Base-by-base conservation (phyloP, 2,888 invertebrate species). In the Actias luna region DNA sequence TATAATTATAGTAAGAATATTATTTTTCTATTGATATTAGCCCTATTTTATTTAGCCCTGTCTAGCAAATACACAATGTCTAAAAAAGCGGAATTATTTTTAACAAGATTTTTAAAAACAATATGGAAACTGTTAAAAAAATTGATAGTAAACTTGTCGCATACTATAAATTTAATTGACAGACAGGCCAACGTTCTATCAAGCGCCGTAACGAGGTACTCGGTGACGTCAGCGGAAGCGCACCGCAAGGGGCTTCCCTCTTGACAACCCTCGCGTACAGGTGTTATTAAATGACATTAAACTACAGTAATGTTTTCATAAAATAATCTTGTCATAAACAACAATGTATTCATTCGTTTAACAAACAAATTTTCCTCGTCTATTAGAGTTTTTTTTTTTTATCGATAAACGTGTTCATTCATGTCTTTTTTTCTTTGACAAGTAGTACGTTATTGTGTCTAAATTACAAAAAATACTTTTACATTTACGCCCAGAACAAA, bases 161-260 rank as follows among this genome's bases (percentile, higher is more conserved):
- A 22, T 4, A 25, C 25, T 50, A 50, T 12, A 55, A n/a, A 29
- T n/a, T 29, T 8, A 55, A n/a, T 29, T 55, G 29, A 27, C 7
- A 29, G 55, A n/a, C 64, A 71, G 74, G 75, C 71, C 78, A 78
- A 77, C 76, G 77, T 73, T 77, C 77, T 74, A 69, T 64, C 60
- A 68, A 71, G 70, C 61, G 65, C 59, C 31, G 46, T 33, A 59
- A 58, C 60, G 68, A 55, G 63, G 25, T 50, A 65, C 70, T 69
- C 68, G 65, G 73, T 78, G 83, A 79, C 80, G 84, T 82, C 78
- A 78, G 66, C 83, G 88, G 87, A 88, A 86, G 82, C 69, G 77
- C 76, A 74, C 25, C 58, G 64, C 64, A 68, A 71, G 84, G 42
- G 87, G 87, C 88, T 90, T 89, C 90, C 83, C 84, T 85, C 87